A percentile compares a stretch with the other conserved stretches of the same genome.
Conservation (phyloP, 2,888 invertebrate genomes). For the Pharmacophagus antenor region DNA sequence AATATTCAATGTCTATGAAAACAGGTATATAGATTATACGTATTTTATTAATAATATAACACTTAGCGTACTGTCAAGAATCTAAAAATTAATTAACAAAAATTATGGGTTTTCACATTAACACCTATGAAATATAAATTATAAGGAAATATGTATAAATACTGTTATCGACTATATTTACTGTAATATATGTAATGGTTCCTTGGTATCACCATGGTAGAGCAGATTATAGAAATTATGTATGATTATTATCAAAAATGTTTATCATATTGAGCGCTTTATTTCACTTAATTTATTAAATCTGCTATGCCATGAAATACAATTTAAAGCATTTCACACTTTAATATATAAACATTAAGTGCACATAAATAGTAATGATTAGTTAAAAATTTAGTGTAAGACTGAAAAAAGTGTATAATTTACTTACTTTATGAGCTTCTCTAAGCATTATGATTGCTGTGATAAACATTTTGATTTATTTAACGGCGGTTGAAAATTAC, state of each 20-base stretch:
- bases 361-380: conserved; percentile 64
- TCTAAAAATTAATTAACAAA: conserved; percentile 35
- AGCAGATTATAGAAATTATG: conserved; percentile 42
- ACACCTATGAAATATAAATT: conserved; percentile 42
- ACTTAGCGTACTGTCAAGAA: conserved; percentile 20
- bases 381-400: conserved; percentile 69
- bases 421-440: conserved; percentile 46
- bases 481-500: background rate
- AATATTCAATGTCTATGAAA: conserved; percentile 32
- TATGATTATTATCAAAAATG: conserved; percentile 32
- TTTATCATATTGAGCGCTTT: conserved; percentile 8
- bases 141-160: conserved; percentile 54
- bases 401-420: conserved; percentile 57
- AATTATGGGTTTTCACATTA: conserved; percentile 49
- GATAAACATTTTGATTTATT: conserved; percentile 46
- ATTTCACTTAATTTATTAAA: conserved; percentile 28
- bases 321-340: conserved; percentile 59
- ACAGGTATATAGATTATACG: conserved; percentile 34
- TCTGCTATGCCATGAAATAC: conserved; percentile 53
- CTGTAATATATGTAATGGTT: conserved; percentile 62
- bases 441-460: conserved; percentile 66
- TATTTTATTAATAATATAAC: conserved; percentile 23
- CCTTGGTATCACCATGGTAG: conserved; percentile 55
- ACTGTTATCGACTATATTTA: conserved; percentile 66
- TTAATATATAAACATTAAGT: conserved; percentile 63